A percentile compares a stretch with the other conserved stretches of the same genome.
Evolutionary conservation across 2,888 invertebrate genomes (phyloP).

Genomic region (Spilarctia lutea): DNA sequence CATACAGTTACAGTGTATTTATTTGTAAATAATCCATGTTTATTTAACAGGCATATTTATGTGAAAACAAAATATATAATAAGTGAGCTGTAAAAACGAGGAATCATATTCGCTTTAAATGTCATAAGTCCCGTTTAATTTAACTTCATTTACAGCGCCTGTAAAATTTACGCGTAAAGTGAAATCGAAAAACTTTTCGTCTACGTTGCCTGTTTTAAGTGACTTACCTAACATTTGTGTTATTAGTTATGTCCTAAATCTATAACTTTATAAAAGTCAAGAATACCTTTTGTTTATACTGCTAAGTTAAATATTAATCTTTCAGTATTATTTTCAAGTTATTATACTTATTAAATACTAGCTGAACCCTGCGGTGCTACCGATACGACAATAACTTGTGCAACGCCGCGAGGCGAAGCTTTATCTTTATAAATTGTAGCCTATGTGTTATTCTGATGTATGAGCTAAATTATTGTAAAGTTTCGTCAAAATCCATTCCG

Average conservation of each 20-base stretch:
- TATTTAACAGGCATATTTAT: background rate
- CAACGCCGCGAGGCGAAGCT: too few relatives aligned
- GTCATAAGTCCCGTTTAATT: constrained; percentile 31
- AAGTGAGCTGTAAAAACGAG: background rate
- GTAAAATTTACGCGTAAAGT: constrained; percentile 39
- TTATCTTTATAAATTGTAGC: too few relatives aligned
- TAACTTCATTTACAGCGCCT: constrained; percentile 34
- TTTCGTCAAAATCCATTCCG: too few relatives aligned
- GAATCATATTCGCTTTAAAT: constrained; percentile 8
- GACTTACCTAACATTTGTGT: constrained; percentile 31
- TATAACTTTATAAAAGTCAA: background rate
- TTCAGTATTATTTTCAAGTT: background rate
- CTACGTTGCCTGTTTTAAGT: constrained; percentile 28
- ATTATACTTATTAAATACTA: background rate
- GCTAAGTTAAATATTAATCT: background rate
- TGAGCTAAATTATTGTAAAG: too few relatives aligned
- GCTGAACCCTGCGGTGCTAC: too few relatives aligned
- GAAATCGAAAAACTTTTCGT: constrained; percentile 56
- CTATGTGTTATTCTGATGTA: too few relatives aligned
- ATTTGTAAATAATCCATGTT: background rate
- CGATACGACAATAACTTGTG: too few relatives aligned
- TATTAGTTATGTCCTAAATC: background rate
- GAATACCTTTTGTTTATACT: background rate
- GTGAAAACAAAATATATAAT: background rate
- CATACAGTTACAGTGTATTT: background rate